Conservation (phyloP, 2,797 vertebrate species). For the Melanogrammus aeglefinus region DNA sequence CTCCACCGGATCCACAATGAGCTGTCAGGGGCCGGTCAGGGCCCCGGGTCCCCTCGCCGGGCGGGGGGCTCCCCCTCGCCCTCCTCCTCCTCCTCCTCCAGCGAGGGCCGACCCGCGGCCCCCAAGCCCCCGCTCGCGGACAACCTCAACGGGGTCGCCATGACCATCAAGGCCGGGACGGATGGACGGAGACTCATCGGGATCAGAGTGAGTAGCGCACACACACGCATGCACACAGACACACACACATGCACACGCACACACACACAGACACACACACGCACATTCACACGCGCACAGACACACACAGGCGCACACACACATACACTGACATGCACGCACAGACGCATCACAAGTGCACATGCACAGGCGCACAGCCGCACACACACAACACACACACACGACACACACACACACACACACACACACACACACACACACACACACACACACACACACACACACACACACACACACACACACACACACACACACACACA, state of each 20-base stretch:
- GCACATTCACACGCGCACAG: too few species aligned
- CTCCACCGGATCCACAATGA: slow-evolving; percentile 77
- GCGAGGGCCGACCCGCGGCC: neutral
- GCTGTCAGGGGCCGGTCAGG: slow-evolving; percentile 63
- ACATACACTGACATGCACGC: neutral
- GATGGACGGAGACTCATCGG: slow-evolving; percentile 90
- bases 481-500: neutral
- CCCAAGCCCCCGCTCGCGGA: slow-evolving; percentile 68
- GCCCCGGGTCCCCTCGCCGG: slow-evolving; percentile 68
- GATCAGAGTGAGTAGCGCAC: slow-evolving; percentile 85
- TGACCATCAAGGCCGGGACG: slow-evolving; percentile 84
- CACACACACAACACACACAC: too few species aligned
- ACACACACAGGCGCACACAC: neutral
- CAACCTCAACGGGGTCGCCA: slow-evolving; percentile 80
- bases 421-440: neutral
- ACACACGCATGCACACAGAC: neutral
- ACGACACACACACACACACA: neutral
- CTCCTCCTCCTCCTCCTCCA: slow-evolving; percentile 14
- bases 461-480: neutral
- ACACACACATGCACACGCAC: neutral
- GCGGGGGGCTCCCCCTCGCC: slow-evolving; percentile 79
- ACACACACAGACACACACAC: neutral
- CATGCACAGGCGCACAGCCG: too few species aligned
- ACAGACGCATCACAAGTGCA: too few species aligned
- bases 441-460: neutral